These are phyloP conservation scores for Serrognathus titanus DNA, from an alignment of 2,888 invertebrate species.

Conservation along the genomic window DNA sequence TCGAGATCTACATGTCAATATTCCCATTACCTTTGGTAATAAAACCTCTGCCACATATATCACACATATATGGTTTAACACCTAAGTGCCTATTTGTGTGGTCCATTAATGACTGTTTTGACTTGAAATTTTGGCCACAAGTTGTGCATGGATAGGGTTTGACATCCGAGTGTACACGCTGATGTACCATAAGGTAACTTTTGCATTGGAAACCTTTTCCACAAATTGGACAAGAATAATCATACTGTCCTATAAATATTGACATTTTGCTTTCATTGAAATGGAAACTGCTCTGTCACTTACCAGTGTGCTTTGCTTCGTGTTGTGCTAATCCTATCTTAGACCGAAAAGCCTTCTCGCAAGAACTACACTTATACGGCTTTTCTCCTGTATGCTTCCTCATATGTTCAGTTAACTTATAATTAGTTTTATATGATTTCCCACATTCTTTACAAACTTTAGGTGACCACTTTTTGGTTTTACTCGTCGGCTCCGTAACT, in stretches of 20 bases:
- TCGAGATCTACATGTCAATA: neutral
- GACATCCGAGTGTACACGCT: slow-evolving; percentile 57
- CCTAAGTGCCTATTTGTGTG: slow-evolving; percentile 60
- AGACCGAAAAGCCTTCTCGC: slow-evolving; percentile 59
- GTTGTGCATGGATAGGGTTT: slow-evolving; percentile 58
- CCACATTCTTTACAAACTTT: slow-evolving; percentile 57
- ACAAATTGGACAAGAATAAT: slow-evolving; percentile 56
- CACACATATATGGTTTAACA: slow-evolving; percentile 58
- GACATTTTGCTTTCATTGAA: neutral
- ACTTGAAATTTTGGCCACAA: slow-evolving; percentile 58
- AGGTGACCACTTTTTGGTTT: slow-evolving; percentile 44
- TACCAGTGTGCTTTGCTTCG: slow-evolving; percentile 57
- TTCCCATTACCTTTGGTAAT: slow-evolving; percentile 53
- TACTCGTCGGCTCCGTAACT: slow-evolving; percentile 22
- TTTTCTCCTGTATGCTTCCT: slow-evolving; percentile 60
- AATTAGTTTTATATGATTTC: slow-evolving; percentile 58
- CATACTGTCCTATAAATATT: slow-evolving; percentile 49
- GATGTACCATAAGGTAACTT: slow-evolving; percentile 59
- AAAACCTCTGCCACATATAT: slow-evolving; percentile 57
- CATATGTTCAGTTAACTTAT: slow-evolving; percentile 59
- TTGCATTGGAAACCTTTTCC: slow-evolving; percentile 61
- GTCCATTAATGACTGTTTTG: slow-evolving; percentile 58
- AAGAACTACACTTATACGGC: slow-evolving; percentile 56
- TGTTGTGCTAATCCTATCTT: slow-evolving; percentile 60
- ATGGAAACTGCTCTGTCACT: neutral